Conservation (phyloP, 2,888 invertebrate species). For the Strigamia transsilvanica region DNA sequence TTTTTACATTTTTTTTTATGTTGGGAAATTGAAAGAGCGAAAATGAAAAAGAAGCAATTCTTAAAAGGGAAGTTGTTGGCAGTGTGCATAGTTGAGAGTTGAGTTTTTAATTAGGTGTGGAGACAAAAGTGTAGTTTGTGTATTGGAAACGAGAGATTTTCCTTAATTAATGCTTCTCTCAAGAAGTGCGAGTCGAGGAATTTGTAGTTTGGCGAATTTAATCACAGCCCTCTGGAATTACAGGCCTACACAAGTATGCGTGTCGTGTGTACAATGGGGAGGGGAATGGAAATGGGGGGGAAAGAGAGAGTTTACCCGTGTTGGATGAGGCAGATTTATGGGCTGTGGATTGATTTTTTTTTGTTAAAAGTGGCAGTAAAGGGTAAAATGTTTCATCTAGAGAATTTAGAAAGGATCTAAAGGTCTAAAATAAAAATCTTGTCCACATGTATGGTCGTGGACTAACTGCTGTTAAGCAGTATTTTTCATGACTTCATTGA, state of each 20-base stretch:
- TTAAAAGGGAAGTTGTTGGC: slow-evolving; percentile 15
- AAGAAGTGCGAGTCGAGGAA: slow-evolving; percentile 44
- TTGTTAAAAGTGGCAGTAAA: not conserved
- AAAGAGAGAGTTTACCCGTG: not conserved
- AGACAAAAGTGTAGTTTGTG: slow-evolving; percentile 42
- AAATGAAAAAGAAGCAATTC: not conserved
- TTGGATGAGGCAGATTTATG: slow-evolving; percentile 33
- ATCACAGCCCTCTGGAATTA: slow-evolving; percentile 49
- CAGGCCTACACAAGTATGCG: slow-evolving; percentile 49
- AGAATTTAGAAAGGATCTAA: not conserved
- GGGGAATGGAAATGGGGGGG: not conserved
- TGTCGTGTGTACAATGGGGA: slow-evolving; percentile 46
- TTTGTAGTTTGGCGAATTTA: slow-evolving; percentile 45
- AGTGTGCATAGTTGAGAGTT: slow-evolving; percentile 11
- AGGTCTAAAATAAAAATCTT: not conserved
- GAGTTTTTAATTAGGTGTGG: slow-evolving; percentile 44
- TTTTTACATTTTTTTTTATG: not conserved
- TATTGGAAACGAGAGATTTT: slow-evolving; percentile 48
- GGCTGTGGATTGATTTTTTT: slow-evolving; percentile 32
- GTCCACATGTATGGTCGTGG: not conserved
- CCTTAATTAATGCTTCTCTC: slow-evolving; percentile 44
- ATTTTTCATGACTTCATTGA: too few relatives aligned
- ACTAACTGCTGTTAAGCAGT: not conserved
- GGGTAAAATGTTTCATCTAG: not conserved
- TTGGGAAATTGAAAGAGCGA: slow-evolving; percentile 2